Evolutionary conservation across 2,888 invertebrate species (phyloP).

Genomic region (Stenotaenia linearis): DNA sequence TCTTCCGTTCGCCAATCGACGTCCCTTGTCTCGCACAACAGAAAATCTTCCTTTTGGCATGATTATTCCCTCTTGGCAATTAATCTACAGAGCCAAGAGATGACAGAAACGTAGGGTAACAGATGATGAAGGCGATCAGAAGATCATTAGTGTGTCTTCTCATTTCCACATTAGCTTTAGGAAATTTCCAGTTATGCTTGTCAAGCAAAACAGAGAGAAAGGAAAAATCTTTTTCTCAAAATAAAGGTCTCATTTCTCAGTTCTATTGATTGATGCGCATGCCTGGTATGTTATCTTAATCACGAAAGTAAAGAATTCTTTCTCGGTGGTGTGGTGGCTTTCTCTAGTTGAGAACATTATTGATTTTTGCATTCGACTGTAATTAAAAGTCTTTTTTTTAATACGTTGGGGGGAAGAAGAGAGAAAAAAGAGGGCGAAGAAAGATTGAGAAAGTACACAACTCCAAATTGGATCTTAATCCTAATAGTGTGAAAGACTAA

Average conservation of each 20-base stretch:
- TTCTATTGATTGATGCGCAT: neutral
- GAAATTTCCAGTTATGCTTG: neutral
- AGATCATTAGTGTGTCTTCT: conserved; percentile 12
- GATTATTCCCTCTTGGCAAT: conserved; percentile 16
- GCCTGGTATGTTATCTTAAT: conserved; percentile 10
- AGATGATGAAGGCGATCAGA: conserved; percentile 26
- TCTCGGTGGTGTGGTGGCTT: conserved; percentile 13
- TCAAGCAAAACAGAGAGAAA: neutral
- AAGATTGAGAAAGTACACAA: conserved; percentile 19
- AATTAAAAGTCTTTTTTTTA: neutral
- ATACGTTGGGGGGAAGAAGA: neutral
- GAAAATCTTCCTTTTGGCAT: neutral
- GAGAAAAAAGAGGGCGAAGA: neutral
- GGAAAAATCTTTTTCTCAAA: neutral
- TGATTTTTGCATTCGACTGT: conserved; percentile 16
- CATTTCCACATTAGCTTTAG: conserved; percentile 12
- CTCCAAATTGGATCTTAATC: conserved; percentile 24
- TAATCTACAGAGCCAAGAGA: neutral
- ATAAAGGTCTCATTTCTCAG: neutral
- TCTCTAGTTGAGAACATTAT: conserved; percentile 1
- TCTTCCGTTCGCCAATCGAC: neutral
- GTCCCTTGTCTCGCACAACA: conserved; percentile 15
- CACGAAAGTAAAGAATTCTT: conserved; percentile 17
- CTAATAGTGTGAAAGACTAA: conserved; percentile 18
- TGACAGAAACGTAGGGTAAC: neutral